Evolutionary conservation across 92 coral and sea anemone genomes (phyloP), one percentile per base, ranked within the genome.

Genomic region (Pocillopora grandis): DNA sequence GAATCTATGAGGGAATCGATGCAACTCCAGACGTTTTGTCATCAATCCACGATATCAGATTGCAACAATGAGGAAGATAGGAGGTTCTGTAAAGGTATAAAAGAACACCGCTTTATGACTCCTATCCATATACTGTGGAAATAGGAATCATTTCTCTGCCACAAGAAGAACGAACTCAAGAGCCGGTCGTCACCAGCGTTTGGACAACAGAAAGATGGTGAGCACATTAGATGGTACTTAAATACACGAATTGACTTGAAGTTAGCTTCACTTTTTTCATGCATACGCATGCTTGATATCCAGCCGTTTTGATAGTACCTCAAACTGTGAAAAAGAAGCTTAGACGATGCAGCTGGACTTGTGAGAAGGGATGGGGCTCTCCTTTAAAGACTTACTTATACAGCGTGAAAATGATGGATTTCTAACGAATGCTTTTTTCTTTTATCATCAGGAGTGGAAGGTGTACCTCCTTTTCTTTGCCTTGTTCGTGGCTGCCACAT

Each of bases 361-460:
- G 49, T 3, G 49, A 42, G 49, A 42, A 42, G 49, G 49, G 49
- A 7, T 42, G 49, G 49, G 49, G 49, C 49, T 42, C 49, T 1
- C 49, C 49, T 42, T 42, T 42, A 42, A 42, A 42, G 27, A 23
- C 27, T 23, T 23, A 42, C 5, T 42, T 42, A 42, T 7, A 42
- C 1, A 42, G 49, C 49, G 49, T 42, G 49, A 42, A 42, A 42
- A 42, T 42, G 1, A 42, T 7, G 1, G 49, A 42, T 42, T 42
- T 33, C 48, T 70, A n/a, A 15, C 14, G 9, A 27, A 68, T 36
- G 5, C 16, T 14, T 0, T 67, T 15, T 69, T 70, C 7, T 7
- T 42, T 57, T n/a, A 19, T 59, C 49, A 59, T 33, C 69, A 81
- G 85, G 85, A 59, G 7, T 80, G 68, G 37, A 80, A 80, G 52